phyloP scores from a whole-genome alignment of 2,797 vertebrate genomes.

The Pangasius macronema region DNA sequence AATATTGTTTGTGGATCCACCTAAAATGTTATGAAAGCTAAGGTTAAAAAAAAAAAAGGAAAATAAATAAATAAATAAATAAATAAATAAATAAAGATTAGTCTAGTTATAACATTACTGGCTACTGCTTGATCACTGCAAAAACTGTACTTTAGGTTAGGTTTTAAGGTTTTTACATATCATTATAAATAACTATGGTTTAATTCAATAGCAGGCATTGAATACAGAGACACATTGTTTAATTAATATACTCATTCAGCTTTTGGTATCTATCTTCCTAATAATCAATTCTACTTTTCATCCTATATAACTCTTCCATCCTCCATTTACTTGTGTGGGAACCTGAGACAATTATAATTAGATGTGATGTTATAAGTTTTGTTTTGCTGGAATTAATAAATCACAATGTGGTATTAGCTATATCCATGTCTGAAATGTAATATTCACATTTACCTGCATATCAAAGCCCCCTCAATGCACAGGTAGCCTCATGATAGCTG shows the following conservation, averaged over 20 bases:
- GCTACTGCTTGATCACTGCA: neutral
- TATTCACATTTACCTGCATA: constrained; percentile 72
- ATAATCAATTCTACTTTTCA: constrained; percentile 46
- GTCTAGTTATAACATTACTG: neutral
- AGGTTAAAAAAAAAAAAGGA: neutral
- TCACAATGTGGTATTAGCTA: constrained; percentile 69
- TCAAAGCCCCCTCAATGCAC: constrained; percentile 50
- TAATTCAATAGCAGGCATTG: neutral
- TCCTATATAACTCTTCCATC: constrained; percentile 58
- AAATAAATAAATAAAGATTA: neutral
- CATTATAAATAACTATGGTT: neutral
- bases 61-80: too few species aligned
- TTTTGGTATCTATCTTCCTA: constrained; percentile 53
- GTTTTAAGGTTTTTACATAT: too few species aligned
- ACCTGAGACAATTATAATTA: constrained; percentile 62
- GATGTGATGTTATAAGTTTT: constrained; percentile 68
- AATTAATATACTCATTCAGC: constrained; percentile 40
- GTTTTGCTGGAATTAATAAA: constrained; percentile 76
- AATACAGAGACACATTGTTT: constrained; percentile 42
- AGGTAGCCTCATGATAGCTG: constrained; percentile 72
- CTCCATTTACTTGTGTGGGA: constrained; percentile 43
- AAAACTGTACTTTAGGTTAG: neutral
- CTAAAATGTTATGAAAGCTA: neutral
- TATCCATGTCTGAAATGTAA: constrained; percentile 74
- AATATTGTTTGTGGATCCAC: neutral